Evolutionary conservation across 2,113 vertebrate species (phyloP).

Genomic region (Serilophus lunatus): DNA sequence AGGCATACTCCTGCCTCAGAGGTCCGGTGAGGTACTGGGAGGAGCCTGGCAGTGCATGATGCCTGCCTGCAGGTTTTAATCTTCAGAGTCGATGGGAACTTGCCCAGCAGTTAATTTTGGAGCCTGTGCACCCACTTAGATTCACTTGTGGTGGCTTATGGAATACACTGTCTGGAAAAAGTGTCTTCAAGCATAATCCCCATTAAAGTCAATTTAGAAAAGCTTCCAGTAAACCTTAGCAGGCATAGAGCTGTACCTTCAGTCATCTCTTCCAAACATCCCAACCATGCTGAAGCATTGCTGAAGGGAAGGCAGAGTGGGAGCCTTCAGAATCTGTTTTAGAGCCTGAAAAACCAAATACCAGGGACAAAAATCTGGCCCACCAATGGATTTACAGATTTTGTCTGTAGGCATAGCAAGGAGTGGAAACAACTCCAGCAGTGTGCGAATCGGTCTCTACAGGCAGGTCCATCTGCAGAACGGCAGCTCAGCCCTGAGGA

Average conservation of each 20-base stretch:
- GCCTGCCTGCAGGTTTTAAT: background rate
- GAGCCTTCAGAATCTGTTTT: background rate
- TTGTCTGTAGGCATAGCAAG: background rate
- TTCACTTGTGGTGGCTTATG: background rate
- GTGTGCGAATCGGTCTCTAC: fast-evolving
- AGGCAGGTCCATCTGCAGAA: background rate
- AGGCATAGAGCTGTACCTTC: background rate
- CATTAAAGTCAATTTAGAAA: background rate
- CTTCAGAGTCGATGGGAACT: background rate
- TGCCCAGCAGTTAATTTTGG: background rate
- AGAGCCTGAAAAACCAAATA: background rate
- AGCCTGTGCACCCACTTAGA: background rate
- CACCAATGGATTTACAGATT: background rate
- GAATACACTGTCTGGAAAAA: background rate
- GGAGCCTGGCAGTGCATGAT: fast-evolving
- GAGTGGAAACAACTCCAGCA: background rate
- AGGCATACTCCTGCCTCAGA: background rate
- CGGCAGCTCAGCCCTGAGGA: background rate
- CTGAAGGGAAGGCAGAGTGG: fast-evolving
- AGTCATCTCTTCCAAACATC: background rate
- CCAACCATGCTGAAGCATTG: background rate
- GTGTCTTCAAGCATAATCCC: background rate
- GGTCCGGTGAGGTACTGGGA: background rate
- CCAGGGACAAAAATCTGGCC: background rate
- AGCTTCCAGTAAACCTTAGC: background rate